Base-by-base conservation (phyloP, 92 coral and sea anemone species). In the Meandrina meandrites region DNA sequence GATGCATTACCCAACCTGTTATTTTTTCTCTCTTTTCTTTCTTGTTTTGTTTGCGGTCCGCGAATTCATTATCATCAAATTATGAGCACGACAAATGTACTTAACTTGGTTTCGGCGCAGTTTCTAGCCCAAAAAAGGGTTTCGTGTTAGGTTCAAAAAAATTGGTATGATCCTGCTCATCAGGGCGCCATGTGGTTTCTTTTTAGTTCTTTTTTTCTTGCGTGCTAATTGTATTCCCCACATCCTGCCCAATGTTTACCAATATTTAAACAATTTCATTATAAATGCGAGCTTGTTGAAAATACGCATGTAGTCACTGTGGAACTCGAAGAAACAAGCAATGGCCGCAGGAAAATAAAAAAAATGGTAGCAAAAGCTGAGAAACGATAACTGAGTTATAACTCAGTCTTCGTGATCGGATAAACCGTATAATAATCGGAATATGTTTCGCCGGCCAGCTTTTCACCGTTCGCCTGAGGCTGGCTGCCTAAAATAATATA, bases 201-300 rank as follows among this genome's bases (percentile, higher is more conserved):
- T 62, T 40, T 45, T 34, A 21, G 42, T 36, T 64, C 56, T 80
- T 80, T 80, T 80, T 37, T 13, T 8, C 17, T 72, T 83, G 79
- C 86, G 86, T 83, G 86, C 86, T 53, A 71, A 54, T 83, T 72
- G 54, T 35, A 70, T 71, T 34, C 79, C 32, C 54, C 27, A 34
- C 69, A 14, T 83, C 67, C 68, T 48, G 79, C 17, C 12, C 86
- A 11, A 19, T 83, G 79, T 73, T 83, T 83, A 51, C 86, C 79
- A 83, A 83, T 53, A 83, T 53, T 70, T 50, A 48, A 50, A 82
- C 67, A 83, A 83, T 70, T 50, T 73, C 47, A 48, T 71, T 71
- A 48, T 19, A 17, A 27, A 42, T 66, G 56, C 48, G 31, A 60
- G 31, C 47, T 18, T 9, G 70, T 36, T 58, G 58, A 81, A 40